These are phyloP conservation scores for Melanchra persicariae DNA, from an alignment of 2,888 invertebrate genomes.

Conservation along the genomic window DNA sequence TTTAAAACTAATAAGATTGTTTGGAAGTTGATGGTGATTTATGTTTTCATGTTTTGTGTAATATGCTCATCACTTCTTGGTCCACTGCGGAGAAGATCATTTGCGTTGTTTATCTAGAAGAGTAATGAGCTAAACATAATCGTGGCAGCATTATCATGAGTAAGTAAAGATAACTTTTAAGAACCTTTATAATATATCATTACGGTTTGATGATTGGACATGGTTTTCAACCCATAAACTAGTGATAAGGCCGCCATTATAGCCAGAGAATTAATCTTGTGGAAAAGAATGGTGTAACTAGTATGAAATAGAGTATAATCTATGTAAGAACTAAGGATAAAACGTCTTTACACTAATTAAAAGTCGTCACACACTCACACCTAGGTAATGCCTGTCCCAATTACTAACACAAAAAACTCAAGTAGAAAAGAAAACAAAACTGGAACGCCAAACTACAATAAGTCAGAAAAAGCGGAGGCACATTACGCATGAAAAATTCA, in stretches of 20 bases:
- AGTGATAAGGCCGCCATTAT: too few relatives aligned
- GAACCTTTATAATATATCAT: neutral
- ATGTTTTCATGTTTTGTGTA: too few relatives aligned
- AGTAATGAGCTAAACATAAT: neutral
- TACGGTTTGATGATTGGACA: neutral
- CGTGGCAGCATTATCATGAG: too few relatives aligned
- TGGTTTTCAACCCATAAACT: neutral
- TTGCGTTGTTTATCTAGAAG: neutral
- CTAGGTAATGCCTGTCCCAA: slow-evolving; percentile 1
- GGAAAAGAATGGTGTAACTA: too few relatives aligned
- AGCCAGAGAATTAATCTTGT: too few relatives aligned
- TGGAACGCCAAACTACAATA: slow-evolving; percentile 34
- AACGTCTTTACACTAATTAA: too few relatives aligned
- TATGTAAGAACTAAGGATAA: too few relatives aligned
- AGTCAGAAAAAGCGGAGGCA: slow-evolving; percentile 60
- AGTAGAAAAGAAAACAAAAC: slow-evolving; percentile 32
- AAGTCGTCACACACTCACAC: too few relatives aligned
- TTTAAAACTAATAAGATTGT: slow-evolving; percentile 19
- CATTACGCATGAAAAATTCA: slow-evolving; percentile 70
- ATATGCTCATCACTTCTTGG: too few relatives aligned
- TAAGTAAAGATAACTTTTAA: neutral
- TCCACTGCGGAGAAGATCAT: neutral
- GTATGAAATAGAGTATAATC: too few relatives aligned
- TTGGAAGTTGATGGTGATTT: slow-evolving; percentile 4
- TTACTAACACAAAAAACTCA: slow-evolving; percentile 2